Conservation (phyloP, 2,113 vertebrate species). For the Saccopteryx bilineata region DNA sequence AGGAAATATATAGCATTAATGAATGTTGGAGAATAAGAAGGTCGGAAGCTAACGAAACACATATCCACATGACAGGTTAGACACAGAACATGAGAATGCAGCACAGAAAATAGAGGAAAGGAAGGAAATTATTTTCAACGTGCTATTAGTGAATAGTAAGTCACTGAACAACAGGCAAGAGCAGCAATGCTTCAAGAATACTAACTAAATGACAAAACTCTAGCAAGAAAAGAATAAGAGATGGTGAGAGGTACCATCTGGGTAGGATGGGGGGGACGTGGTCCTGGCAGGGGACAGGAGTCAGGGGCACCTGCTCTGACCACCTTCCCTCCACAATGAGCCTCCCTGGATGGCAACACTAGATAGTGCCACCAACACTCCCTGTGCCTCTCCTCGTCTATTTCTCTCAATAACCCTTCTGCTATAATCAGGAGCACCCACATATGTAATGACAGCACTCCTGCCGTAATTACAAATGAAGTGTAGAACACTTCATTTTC, state of each 20-base stretch:
- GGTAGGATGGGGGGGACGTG: accelerated
- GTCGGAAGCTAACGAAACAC: not conserved
- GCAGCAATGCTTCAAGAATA: not conserved
- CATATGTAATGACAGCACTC: not conserved
- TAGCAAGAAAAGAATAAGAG: too few species aligned
- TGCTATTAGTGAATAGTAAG: not conserved
- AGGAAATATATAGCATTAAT: not conserved
- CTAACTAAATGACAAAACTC: not conserved
- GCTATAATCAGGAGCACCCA: not conserved
- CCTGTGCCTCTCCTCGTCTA: not conserved
- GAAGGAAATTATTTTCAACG: not conserved
- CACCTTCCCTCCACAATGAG: not conserved
- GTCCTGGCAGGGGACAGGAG: not conserved
- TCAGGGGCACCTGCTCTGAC: accelerated
- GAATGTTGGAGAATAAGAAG: not conserved
- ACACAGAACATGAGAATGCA: not conserved
- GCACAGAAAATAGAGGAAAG: not conserved
- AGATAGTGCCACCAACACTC: not conserved
- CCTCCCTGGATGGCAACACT: not conserved
- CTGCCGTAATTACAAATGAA: too few species aligned
- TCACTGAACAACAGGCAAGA: not conserved
- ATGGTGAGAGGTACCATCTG: accelerated
- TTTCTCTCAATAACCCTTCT: not conserved
- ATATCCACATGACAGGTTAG: not conserved
- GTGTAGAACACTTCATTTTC: not conserved